These are phyloP conservation scores for Styela clava DNA, from an alignment of 23 tunicate species.

Conservation along the genomic window DNA sequence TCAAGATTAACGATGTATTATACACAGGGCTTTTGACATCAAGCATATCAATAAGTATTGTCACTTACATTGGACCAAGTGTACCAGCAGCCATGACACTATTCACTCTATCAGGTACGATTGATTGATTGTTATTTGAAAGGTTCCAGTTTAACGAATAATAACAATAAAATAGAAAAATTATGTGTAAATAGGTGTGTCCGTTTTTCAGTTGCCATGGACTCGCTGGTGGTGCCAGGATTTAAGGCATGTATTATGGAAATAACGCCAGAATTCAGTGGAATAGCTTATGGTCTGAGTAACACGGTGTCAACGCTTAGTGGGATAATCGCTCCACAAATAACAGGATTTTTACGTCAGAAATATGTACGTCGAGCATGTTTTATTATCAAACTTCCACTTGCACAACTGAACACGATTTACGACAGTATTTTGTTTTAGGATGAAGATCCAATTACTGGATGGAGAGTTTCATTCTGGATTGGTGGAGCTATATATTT, in stretches of 20 bases:
- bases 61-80: constrained; percentile 6
- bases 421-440: too few species aligned
- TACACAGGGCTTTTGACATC: constrained; percentile 14
- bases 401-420: too few species aligned
- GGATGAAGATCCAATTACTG: constrained; percentile 1
- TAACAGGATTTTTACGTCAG: constrained; percentile 9
- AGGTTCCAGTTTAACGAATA: not conserved
- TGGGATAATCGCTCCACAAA: constrained; percentile 29
- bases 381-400: not conserved
- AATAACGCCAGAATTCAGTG: constrained; percentile 25
- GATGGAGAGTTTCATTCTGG: constrained; percentile 9
- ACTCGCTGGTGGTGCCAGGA: constrained; percentile 22
- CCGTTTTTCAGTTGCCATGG: constrained; percentile 19
- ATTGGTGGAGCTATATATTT: constrained; percentile 5
- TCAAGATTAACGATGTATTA: too few species aligned
- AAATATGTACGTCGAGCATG: constrained; percentile 6
- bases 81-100: not conserved
- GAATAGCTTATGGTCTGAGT: constrained; percentile 5
- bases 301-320: not conserved
- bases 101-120: constrained; percentile 20
- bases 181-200: too few species aligned
- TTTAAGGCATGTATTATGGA: constrained; percentile 30
- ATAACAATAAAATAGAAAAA: too few species aligned
- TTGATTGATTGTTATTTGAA: too few species aligned
- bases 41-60: not conserved